These are phyloP conservation scores for Mesaphorura yosii DNA, from an alignment of 1,140 invertebrate species.

Conservation along the genomic window DNA sequence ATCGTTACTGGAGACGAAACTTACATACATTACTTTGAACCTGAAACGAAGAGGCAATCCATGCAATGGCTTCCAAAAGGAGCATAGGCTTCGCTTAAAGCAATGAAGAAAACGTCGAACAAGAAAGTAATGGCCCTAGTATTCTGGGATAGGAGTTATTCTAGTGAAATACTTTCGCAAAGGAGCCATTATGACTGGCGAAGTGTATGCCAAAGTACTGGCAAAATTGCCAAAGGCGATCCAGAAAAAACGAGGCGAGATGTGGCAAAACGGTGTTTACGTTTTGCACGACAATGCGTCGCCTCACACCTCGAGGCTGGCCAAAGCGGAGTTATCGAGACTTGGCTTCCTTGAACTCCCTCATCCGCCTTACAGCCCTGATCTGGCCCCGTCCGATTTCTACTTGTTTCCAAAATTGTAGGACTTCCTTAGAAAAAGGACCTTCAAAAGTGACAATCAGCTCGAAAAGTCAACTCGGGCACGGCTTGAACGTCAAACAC, in stretches of 20 bases:
- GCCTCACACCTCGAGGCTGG: constrained; percentile 10
- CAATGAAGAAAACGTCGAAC: neutral
- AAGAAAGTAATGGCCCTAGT: neutral
- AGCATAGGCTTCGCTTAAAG: neutral
- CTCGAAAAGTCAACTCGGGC: neutral
- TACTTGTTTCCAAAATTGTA: constrained; percentile 32
- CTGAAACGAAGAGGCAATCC: constrained; percentile 11
- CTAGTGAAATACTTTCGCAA: constrained; percentile 5
- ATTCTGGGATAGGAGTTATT: neutral
- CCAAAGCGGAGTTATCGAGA: constrained; percentile 32
- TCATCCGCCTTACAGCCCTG: constrained; percentile 39
- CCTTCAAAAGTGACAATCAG: neutral
- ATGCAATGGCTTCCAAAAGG: constrained; percentile 7
- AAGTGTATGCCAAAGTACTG: constrained; percentile 3
- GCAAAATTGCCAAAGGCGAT: neutral
- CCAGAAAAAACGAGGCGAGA: too few relatives aligned
- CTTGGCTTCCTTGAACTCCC: constrained; percentile 38
- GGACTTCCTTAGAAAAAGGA: constrained; percentile 13
- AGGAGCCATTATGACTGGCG: constrained; percentile 4
- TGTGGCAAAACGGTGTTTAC: too few relatives aligned
- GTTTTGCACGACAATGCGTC: neutral
- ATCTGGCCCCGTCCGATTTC: constrained; percentile 38
- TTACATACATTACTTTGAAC: constrained; percentile 11
- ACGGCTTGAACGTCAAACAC: neutral
- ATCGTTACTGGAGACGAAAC: constrained; percentile 17